These are phyloP conservation scores for Pyrrhopygopsis socrates DNA, from an alignment of 2,888 invertebrate genomes.

Conservation along the genomic window DNA sequence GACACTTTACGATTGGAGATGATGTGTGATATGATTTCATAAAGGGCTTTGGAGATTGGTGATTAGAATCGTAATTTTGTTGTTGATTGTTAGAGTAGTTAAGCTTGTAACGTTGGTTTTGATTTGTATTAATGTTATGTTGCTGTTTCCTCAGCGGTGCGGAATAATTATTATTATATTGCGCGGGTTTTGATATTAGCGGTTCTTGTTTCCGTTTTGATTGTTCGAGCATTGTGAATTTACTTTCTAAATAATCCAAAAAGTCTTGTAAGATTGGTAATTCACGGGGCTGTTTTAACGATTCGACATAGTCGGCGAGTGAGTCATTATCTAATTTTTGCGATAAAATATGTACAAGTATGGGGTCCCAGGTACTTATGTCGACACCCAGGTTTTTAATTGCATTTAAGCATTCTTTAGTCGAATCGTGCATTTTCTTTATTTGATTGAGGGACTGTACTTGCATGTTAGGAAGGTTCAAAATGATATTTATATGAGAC, in stretches of 20 bases:
- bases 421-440: not conserved
- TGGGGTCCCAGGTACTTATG: not conserved
- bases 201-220: not conserved
- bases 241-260: not conserved
- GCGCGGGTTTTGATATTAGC: too few relatives aligned
- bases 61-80: too few relatives aligned
- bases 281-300: not conserved
- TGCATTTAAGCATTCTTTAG: not conserved
- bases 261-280: not conserved
- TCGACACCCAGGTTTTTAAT: not conserved
- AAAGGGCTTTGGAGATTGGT: too few relatives aligned
- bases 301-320: not conserved
- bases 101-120: too few relatives aligned
- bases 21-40: too few relatives aligned
- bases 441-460: not conserved
- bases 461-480: not conserved
- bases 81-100: too few relatives aligned
- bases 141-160: too few relatives aligned
- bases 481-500: not conserved
- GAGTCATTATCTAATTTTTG: not conserved
- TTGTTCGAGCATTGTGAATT: not conserved
- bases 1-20: too few relatives aligned
- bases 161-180: too few relatives aligned
- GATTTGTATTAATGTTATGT: too few relatives aligned
- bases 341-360: not conserved